Base-by-base conservation (phyloP, 2,113 vertebrate genomes). In the Myrmophylax atrothorax region DNA sequence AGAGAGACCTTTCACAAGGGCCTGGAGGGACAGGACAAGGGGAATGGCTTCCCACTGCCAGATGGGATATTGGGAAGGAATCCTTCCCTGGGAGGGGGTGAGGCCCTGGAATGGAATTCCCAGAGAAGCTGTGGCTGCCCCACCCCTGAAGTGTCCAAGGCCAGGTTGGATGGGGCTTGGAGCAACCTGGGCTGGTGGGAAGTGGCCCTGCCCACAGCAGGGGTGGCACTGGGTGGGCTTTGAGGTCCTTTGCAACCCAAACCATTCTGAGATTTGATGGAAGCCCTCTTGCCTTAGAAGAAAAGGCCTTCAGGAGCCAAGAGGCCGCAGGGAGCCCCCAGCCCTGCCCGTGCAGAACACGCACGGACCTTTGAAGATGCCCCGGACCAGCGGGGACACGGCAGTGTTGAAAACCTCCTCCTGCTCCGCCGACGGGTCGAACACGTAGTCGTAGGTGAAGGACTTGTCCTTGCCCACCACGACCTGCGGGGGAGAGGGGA, bases 381-480 rank as follows among this genome's bases (percentile, higher is more conserved):
- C 99, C 35, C 89, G 89, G 69, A 99, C 86, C 68, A 99, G 98
- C 2, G 99, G 98, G 5, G 98, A 98, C 10, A 99, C 98, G 3
- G 98, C 98, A 0, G 97, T 97, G 80, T 62, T 98, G 96, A 99
- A 99, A 18, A 99, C 99, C 83, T 99, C 99, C 68, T 99, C 99
- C 96, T 99, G 99, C 89, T 99, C 99, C 4, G 98, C 96, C 20
- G 98, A 97, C 0, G 99, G 98, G 90, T 99, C 99, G 88, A 99
- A 99, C 18, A 99, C 99, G 77, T 98, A 99, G 86, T 99, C 99
- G 7, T 99, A 99, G 0, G 99, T 99, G 96, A 99, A 99, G 0
- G 98, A 97, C 67, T 99, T 99, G 42, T 99, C 98, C 7, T 94
- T 98, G 14, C 99, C 99, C 42, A 99, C 98, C 35, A 99, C 97